These are phyloP conservation scores for Phaonia tiefii DNA, from an alignment of 2,888 invertebrate genomes.

Conservation along the genomic window DNA sequence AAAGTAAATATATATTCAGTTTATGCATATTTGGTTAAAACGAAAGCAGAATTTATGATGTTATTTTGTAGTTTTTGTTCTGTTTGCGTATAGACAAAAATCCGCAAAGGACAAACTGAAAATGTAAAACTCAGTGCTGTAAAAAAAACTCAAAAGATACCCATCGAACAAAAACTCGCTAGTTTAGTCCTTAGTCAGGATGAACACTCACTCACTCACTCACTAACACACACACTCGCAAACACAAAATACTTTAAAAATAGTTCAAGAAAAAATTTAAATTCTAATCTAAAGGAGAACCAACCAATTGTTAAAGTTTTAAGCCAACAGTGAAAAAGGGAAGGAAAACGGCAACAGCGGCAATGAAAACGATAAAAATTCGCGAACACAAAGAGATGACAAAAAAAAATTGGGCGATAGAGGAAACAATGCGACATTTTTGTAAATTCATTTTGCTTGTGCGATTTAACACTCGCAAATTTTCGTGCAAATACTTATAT, in stretches of 20 bases:
- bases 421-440: conserved; percentile 62
- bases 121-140: neutral
- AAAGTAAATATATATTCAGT: no score
- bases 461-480: conserved; percentile 62
- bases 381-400: no score
- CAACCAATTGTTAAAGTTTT: conserved; percentile 60
- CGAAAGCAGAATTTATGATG: neutral
- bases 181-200: conserved; percentile 49
- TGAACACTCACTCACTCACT: neutral
- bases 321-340: conserved; percentile 39
- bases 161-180: conserved; percentile 15
- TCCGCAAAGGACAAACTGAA: neutral
- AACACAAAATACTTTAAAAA: conserved; percentile 25
- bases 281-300: conserved; percentile 28
- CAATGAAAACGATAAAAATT: conserved; percentile 11
- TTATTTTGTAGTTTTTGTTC: conserved; percentile 27
- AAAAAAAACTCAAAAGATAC: conserved; percentile 9
- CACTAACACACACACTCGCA: neutral
- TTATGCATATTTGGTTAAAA: neutral
- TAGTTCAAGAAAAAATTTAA: neutral
- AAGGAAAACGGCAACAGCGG: conserved; percentile 8
- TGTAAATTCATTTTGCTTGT: conserved; percentile 63
- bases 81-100: conserved; percentile 30
- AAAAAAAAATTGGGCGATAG: neutral
- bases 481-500: neutral